phyloP scores from a whole-genome alignment of 2,888 invertebrate species.

The Lissonota sp. region DNA sequence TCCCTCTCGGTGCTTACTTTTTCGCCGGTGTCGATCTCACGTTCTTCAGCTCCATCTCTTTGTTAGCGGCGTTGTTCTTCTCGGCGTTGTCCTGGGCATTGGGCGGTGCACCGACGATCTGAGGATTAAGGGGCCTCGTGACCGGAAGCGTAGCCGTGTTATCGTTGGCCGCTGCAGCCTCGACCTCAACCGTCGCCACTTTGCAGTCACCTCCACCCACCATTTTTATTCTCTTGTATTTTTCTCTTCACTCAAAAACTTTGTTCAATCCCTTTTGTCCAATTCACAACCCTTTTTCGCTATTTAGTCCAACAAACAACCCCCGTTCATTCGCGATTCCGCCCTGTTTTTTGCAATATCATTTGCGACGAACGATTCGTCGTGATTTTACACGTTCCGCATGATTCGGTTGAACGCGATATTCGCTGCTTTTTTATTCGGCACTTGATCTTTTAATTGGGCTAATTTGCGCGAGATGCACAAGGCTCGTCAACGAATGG shows the following conservation, averaged over 20 bases:
- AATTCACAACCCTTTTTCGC: too few species aligned
- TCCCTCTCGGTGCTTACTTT: constrained; percentile 86
- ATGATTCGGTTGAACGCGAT: too few species aligned
- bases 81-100: constrained; percentile 89
- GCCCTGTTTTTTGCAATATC: background rate
- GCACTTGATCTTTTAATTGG: background rate
- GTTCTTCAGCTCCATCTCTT: constrained; percentile 94
- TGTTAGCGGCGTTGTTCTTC: constrained; percentile 92
- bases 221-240: constrained; percentile 80
- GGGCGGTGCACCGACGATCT: constrained; percentile 86
- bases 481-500: background rate
- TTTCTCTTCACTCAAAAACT: constrained; percentile 3
- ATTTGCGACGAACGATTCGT: background rate
- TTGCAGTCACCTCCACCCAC: constrained; percentile 92
- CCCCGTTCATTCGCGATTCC: background rate
- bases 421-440: background rate
- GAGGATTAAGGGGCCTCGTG: constrained; percentile 89
- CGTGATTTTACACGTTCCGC: too few species aligned
- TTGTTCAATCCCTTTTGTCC: too few species aligned
- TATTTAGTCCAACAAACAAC: too few species aligned
- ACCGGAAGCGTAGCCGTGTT: constrained; percentile 96
- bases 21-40: constrained; percentile 93
- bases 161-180: constrained; percentile 89
- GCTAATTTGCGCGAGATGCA: background rate
- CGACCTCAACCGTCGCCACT: constrained; percentile 95